Percentiles rank a stretch among this genome's conserved stretches.
phyloP scores from a whole-genome alignment of 2,888 invertebrate species.

The Heliconius aoede region DNA sequence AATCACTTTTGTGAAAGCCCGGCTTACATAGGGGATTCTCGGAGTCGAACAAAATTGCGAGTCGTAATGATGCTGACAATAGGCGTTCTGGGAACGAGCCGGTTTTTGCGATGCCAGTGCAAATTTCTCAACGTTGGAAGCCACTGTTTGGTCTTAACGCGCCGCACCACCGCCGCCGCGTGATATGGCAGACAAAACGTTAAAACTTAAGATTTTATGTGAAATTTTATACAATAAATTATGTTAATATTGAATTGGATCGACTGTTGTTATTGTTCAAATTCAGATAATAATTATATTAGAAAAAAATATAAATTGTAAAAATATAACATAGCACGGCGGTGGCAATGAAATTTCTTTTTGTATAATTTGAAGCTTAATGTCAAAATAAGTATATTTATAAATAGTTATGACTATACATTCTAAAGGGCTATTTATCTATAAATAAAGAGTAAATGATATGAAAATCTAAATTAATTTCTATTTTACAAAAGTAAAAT shows the following conservation, averaged over 20 bases:
- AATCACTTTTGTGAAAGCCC: conserved; percentile 63
- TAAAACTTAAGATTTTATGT: background rate
- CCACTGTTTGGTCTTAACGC: conserved; percentile 64
- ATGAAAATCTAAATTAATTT: background rate
- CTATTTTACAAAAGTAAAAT: too few species aligned
- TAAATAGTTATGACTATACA: background rate
- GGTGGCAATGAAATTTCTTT: too few species aligned
- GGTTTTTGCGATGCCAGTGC: conserved; percentile 75
- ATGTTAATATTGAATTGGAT: background rate
- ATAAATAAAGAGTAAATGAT: background rate
- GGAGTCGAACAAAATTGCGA: conserved; percentile 77
- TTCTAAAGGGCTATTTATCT: background rate
- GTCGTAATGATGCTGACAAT: conserved; percentile 76
- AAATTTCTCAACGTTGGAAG: conserved; percentile 67
- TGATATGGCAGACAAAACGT: conserved; percentile 47
- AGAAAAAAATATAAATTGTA: background rate
- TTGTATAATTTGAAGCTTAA: background rate
- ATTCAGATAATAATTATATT: background rate
- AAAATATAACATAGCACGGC: background rate
- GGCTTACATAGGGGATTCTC: conserved; percentile 80
- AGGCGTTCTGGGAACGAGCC: conserved; percentile 74
- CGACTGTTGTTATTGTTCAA: background rate
- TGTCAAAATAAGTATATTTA: background rate
- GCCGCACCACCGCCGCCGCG: conserved; percentile 54
- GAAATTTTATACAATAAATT: conserved; percentile 11